Evolutionary conservation across 2,888 invertebrate genomes (phyloP).

Genomic region (Phragmatobia fuliginosa): DNA sequence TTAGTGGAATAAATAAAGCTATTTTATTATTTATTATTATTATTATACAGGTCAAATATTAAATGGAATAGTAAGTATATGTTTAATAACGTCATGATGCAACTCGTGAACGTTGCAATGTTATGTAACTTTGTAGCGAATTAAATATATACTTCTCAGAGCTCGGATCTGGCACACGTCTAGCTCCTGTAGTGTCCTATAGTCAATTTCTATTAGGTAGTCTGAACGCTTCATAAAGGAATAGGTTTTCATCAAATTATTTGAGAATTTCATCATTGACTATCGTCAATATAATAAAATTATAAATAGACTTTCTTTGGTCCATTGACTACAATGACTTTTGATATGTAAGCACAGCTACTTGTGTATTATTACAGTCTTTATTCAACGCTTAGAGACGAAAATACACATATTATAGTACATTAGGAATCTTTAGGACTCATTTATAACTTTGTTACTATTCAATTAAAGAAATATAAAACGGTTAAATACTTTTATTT

Average conservation of each 20-base stretch:
- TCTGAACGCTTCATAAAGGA: slow-evolving; percentile 14
- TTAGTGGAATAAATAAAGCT: too few relatives aligned
- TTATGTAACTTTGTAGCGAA: slow-evolving; percentile 60
- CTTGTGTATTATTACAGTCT: neutral
- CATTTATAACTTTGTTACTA: too few relatives aligned
- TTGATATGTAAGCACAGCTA: too few relatives aligned
- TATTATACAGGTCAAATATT: too few relatives aligned
- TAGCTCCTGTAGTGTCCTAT: slow-evolving; percentile 51
- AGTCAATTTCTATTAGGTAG: slow-evolving; percentile 58
- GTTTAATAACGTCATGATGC: slow-evolving; percentile 35
- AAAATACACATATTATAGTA: too few relatives aligned
- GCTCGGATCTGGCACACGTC: slow-evolving; percentile 43
- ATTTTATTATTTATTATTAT: too few relatives aligned
- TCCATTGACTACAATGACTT: too few relatives aligned
- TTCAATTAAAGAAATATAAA: neutral
- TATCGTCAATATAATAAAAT: too few relatives aligned
- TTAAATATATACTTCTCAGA: slow-evolving; percentile 63
- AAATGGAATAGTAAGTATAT: slow-evolving; percentile 39
- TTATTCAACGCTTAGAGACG: neutral
- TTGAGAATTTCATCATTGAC: too few relatives aligned
- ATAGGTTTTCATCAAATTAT: too few relatives aligned
- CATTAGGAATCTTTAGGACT: neutral
- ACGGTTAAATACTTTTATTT: neutral
- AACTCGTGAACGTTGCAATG: slow-evolving; percentile 55
- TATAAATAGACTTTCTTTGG: too few relatives aligned